Percentiles rank a stretch among this genome's conserved stretches.
phyloP scores from a whole-genome alignment of 1,140 invertebrate genomes.

The Paraescarpia echinospica region DNA sequence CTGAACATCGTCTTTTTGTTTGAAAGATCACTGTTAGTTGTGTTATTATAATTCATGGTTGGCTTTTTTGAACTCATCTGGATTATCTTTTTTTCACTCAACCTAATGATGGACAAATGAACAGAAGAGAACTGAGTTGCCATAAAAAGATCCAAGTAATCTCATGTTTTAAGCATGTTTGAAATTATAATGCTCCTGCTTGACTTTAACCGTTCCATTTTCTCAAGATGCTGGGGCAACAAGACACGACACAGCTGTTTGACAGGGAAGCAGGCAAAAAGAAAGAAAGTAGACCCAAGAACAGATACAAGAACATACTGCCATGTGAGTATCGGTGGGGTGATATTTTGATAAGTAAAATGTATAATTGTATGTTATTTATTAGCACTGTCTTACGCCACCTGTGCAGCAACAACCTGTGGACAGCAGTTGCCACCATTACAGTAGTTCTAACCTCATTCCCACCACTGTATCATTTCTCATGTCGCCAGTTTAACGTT shows the following conservation, averaged over 20 bases:
- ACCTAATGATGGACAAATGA: constrained; percentile 65
- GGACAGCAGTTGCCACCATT: too few relatives aligned
- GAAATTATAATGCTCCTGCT: neutral
- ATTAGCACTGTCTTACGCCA: neutral
- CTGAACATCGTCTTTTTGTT: neutral
- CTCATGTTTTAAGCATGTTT: too few relatives aligned
- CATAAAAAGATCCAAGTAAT: too few relatives aligned
- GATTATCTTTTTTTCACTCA: constrained; percentile 60
- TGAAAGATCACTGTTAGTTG: neutral
- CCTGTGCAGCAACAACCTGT: too few relatives aligned
- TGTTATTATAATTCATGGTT: constrained; percentile 1
- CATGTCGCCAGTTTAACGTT: too few relatives aligned
- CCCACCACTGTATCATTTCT: too few relatives aligned
- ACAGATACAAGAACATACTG: constrained; percentile 98
- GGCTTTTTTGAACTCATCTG: neutral
- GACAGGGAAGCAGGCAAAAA: constrained; percentile 91
- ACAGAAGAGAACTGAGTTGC: too few relatives aligned
- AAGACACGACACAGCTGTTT: constrained; percentile 92
- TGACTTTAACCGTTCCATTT: neutral
- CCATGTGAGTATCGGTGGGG: constrained; percentile 72
- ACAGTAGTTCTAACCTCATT: too few relatives aligned
- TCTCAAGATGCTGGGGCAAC: constrained; percentile 62
- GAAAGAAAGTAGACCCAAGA: constrained; percentile 93
- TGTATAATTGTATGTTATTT: neutral
- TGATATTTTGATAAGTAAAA: neutral